Base-by-base conservation (phyloP, 2,113 vertebrate genomes). In the Eleginops maclovinus region DNA sequence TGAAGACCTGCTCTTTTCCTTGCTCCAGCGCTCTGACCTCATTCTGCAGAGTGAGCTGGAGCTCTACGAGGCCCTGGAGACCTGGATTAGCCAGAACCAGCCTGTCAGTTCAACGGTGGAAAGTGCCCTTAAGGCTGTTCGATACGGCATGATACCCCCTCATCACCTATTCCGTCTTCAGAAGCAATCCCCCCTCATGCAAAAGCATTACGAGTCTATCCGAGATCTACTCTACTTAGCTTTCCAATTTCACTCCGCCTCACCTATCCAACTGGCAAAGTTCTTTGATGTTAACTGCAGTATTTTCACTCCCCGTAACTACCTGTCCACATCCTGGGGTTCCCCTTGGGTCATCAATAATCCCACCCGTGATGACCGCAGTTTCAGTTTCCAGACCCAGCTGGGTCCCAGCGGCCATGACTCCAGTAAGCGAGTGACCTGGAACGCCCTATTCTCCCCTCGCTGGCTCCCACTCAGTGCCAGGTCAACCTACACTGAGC, bases 161-260 rank as follows among this genome's bases (percentile, higher is more conserved):
- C 95, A 95, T 51, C 95, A 98, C 65, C 95, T 99, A 17, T 98
- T 99, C 88, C 96, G 96, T 79, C 94, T 99, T 83, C 97, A 98
- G 93, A 96, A 92, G 84, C 96, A 97, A 83, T 99, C 97, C 0
- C 53, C 88, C 0, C 94, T 96, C 61, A 92, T 99, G 93, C 88
- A 91, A 10, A 96, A 93, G 82, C 91, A 98, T 65, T 92, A 96
- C 2, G 78, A 81, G 1, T 93, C 96, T 0, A 89, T 99, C 78
- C 96, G 95, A 9, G 96, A 98, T 89, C 95, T 99, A 40, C 95
- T 99, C 63, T 97, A 97, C 80, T 95, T 97, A 75, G 96, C 97
- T n/a, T 99, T 98, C 93, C 98, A 98, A 89, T 99, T 99, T 93
- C 98, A 99, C 71, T 95, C 98, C 0, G 96, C 97, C 21, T 98